Percentiles rank a stretch among this genome's conserved stretches.
Conservation (phyloP, 2,797 vertebrate genomes). For the Potorous gilbertii region DNA sequence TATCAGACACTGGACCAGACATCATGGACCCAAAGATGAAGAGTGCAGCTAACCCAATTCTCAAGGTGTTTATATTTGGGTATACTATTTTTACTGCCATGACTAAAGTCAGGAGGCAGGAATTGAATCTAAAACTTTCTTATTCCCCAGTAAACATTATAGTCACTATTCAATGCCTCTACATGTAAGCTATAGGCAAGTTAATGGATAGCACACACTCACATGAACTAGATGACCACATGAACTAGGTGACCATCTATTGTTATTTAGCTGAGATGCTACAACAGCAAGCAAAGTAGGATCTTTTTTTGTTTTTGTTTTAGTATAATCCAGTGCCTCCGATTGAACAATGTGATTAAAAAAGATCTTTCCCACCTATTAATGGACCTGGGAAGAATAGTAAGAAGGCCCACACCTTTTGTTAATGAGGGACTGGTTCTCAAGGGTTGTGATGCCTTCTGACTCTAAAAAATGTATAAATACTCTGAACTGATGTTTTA, state of each 20-base stretch:
- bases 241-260: not conserved
- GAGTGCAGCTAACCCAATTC: not conserved
- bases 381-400: too few relatives aligned
- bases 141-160: not conserved
- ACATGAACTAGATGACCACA: not conserved
- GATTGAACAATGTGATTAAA: too few relatives aligned
- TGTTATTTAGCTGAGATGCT: not conserved
- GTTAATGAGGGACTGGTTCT: too few relatives aligned
- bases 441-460: too few relatives aligned
- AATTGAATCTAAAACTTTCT: not conserved
- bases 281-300: too few relatives aligned
- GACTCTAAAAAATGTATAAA: too few relatives aligned
- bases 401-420: too few relatives aligned
- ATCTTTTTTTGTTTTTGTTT: too few relatives aligned
- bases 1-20: not conserved
- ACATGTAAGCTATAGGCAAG: not conserved
- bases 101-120: not conserved
- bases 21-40: not conserved
- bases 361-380: too few relatives aligned
- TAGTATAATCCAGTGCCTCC: too few relatives aligned
- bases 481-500: too few relatives aligned
- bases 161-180: not conserved
- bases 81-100: not conserved
- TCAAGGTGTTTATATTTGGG: not conserved
- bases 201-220: not conserved